Percentiles rank a stretch among this genome's conserved stretches.
These are phyloP conservation scores for Rhinogobio ventralis DNA, from an alignment of 2,797 vertebrate species.

Conservation along the genomic window DNA sequence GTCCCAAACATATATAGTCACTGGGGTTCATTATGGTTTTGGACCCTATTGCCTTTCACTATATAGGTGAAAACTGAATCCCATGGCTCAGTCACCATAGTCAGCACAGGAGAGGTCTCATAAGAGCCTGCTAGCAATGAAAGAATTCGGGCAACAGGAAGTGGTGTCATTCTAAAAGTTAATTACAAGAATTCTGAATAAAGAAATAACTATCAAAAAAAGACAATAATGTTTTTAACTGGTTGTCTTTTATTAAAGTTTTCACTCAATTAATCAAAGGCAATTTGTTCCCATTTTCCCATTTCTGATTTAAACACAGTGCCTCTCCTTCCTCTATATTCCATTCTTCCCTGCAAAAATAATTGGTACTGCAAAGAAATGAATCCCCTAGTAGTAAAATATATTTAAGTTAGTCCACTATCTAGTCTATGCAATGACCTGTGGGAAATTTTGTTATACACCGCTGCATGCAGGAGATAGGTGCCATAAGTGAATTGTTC, in stretches of 20 bases:
- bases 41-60: not conserved
- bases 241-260: not conserved
- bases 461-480: slow-evolving; percentile 23
- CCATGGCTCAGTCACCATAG: not conserved
- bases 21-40: not conserved
- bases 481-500: slow-evolving; percentile 16
- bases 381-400: slow-evolving; percentile 9
- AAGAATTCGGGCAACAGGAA: not conserved
- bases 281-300: not conserved
- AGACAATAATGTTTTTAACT: not conserved
- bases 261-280: not conserved
- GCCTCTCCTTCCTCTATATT: not conserved
- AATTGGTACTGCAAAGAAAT: slow-evolving; percentile 27
- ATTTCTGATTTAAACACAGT: not conserved
- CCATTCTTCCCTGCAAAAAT: not conserved
- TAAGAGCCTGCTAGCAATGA: not conserved
- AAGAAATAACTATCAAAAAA: not conserved
- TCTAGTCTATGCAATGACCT: slow-evolving; percentile 1
- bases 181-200: not conserved
- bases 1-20: not conserved
- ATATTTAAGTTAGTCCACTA: not conserved
- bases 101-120: not conserved
- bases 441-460: slow-evolving; percentile 5
- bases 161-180: not conserved
- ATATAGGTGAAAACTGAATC: slow-evolving; percentile 1